Percentiles rank a stretch among this genome's conserved stretches.
Evolutionary conservation across 1,140 invertebrate genomes (phyloP).

Genomic region (Hyphantria cunea): DNA sequence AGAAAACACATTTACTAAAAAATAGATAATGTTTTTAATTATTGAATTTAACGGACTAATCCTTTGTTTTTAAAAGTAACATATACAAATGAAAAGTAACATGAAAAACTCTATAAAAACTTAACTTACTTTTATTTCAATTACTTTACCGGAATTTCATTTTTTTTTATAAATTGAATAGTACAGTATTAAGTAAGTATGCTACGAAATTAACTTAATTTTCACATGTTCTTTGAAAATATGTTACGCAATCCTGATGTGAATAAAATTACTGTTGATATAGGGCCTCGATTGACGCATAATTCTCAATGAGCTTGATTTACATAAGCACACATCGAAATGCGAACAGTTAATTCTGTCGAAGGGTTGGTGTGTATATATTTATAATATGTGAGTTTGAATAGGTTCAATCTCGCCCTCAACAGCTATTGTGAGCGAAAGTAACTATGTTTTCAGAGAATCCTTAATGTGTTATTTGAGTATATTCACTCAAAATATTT

Average conservation of each 20-base stretch:
- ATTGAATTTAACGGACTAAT: no score
- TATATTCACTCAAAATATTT: no score
- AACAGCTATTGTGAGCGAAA: background rate
- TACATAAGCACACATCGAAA: conserved; percentile 18
- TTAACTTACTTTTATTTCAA: no score
- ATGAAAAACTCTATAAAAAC: no score
- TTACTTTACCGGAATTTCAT: conserved; percentile 7
- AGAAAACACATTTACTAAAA: background rate
- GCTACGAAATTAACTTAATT: conserved; percentile 3
- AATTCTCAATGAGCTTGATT: conserved; percentile 21
- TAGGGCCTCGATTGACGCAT: conserved; percentile 19
- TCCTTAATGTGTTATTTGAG: no score
- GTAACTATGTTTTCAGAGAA: background rate
- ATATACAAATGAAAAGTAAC: no score
- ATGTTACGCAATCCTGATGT: conserved; percentile 12
- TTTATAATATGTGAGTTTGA: conserved; percentile 2
- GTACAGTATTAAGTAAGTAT: conserved; percentile 10
- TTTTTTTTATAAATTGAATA: conserved; percentile 10
- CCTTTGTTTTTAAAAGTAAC: no score
- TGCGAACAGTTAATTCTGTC: conserved; percentile 16
- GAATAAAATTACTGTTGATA: conserved; percentile 30
- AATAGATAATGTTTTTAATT: no score
- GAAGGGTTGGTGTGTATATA: background rate
- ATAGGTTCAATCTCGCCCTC: conserved; percentile 14
- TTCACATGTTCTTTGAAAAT: conserved; percentile 9